Evolutionary conservation across 2,113 vertebrate species (phyloP).

Genomic region (Podarcis muralis): DNA sequence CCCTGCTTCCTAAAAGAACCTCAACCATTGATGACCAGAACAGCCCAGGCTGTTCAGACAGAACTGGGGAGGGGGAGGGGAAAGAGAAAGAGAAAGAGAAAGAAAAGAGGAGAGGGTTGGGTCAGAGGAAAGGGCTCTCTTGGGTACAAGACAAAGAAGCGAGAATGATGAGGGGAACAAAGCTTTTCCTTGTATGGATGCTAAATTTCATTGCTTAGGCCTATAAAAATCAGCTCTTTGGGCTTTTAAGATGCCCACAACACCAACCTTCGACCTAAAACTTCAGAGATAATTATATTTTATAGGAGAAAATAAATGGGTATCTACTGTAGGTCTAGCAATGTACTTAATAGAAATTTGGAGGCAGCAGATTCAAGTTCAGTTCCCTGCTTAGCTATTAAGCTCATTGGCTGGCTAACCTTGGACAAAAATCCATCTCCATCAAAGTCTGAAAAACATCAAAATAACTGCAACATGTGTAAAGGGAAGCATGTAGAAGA

Average conservation of each 20-base stretch:
- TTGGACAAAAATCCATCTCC: background rate
- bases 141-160: constrained; percentile 9
- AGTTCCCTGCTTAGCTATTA: background rate
- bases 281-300: background rate
- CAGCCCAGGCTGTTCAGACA: background rate
- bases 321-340: background rate
- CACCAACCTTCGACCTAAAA: background rate
- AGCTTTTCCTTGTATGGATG: background rate
- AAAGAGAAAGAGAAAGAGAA: background rate
- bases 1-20: background rate
- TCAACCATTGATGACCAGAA: background rate
- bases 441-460: background rate
- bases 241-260: background rate
- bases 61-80: background rate
- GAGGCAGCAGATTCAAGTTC: background rate
- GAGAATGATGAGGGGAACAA: background rate
- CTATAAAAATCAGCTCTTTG: background rate
- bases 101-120: background rate
- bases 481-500: background rate
- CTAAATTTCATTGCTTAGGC: background rate
- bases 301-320: background rate
- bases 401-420: background rate
- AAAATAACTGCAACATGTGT: background rate
- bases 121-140: background rate
- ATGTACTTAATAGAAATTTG: background rate